Percentiles rank a stretch among this genome's conserved stretches.
Conservation (phyloP, 2,113 vertebrate genomes). For the Mirza zaza region DNA sequence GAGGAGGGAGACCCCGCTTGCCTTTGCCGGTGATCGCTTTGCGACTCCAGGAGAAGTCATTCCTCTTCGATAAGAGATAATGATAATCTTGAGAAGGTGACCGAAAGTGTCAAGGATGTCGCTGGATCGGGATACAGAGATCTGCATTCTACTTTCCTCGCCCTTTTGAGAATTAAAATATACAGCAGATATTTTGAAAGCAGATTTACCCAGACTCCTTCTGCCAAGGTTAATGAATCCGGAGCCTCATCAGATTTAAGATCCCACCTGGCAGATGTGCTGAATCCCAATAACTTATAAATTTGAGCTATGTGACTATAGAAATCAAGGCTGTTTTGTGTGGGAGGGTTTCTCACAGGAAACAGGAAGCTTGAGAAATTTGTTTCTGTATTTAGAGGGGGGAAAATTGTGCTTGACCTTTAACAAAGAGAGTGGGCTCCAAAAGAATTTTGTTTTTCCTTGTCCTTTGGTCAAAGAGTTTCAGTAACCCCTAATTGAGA, state of each 20-base stretch:
- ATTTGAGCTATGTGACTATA: background rate
- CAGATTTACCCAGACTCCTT: slow-evolving; percentile 17
- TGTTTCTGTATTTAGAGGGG: background rate
- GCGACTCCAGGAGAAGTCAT: background rate
- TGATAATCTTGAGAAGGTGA: background rate
- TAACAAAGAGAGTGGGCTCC: background rate
- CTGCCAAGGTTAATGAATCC: slow-evolving; percentile 51
- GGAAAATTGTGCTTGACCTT: background rate
- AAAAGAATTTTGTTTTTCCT: slow-evolving; percentile 9
- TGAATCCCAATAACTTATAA: background rate
- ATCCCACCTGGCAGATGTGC: slow-evolving; percentile 9
- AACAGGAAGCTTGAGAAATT: background rate
- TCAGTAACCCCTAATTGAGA: background rate
- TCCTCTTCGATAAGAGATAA: background rate
- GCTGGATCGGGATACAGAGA: background rate
- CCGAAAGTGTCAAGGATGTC: background rate
- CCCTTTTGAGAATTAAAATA: slow-evolving; percentile 54
- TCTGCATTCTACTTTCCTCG: background rate
- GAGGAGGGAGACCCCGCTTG: background rate
- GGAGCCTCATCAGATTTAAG: slow-evolving; percentile 51
- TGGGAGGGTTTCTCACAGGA: background rate
- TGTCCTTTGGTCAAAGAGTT: background rate
- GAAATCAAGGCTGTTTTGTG: background rate
- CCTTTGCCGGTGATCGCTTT: background rate
- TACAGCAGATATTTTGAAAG: slow-evolving; percentile 2